A percentile compares a stretch with the other conserved stretches of the same genome.
phyloP scores from a whole-genome alignment of 2,888 invertebrate genomes.

The Drosophila quinaria region DNA sequence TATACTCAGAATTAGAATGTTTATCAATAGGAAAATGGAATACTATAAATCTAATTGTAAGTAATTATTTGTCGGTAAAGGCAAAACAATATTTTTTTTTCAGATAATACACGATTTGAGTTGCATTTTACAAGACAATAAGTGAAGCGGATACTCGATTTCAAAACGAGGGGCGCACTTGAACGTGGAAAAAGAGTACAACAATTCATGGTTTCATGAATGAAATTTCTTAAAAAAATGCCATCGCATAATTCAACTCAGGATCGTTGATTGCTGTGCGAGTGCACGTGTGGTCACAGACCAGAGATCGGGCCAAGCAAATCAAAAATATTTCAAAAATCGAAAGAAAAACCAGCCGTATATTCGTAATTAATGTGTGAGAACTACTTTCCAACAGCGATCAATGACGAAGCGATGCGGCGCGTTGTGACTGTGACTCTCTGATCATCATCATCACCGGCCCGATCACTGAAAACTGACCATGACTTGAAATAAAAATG shows the following conservation, averaged over 20 bases:
- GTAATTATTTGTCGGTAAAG: not conserved
- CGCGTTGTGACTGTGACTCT: slow-evolving; percentile 29
- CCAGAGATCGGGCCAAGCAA: slow-evolving; percentile 22
- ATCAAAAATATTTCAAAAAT: slow-evolving; percentile 24
- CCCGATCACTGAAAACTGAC: slow-evolving; percentile 44
- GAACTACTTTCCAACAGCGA: slow-evolving; percentile 71
- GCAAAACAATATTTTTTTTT: not conserved
- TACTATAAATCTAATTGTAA: not conserved
- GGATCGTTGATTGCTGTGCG: slow-evolving; percentile 38
- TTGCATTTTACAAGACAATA: slow-evolving; percentile 8
- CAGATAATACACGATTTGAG: slow-evolving; percentile 3
- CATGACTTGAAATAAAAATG: slow-evolving; percentile 80
- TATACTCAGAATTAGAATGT: no score
- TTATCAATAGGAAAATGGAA: no score
- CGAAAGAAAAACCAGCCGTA: slow-evolving; percentile 31
- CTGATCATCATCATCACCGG: slow-evolving; percentile 36
- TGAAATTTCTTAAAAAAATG: slow-evolving; percentile 35
- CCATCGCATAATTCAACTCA: slow-evolving; percentile 17
- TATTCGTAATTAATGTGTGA: slow-evolving; percentile 70
- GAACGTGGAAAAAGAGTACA: slow-evolving; percentile 12
- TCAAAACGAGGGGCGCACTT: slow-evolving; percentile 14
- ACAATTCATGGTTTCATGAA: slow-evolving; percentile 34
- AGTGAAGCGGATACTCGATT: slow-evolving; percentile 6
- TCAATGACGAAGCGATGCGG: slow-evolving; percentile 48
- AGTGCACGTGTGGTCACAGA: slow-evolving; percentile 42